Percentiles rank a stretch among this genome's conserved stretches.
These are phyloP conservation scores for Aethes cnicana DNA, from an alignment of 2,888 invertebrate species.

Conservation along the genomic window DNA sequence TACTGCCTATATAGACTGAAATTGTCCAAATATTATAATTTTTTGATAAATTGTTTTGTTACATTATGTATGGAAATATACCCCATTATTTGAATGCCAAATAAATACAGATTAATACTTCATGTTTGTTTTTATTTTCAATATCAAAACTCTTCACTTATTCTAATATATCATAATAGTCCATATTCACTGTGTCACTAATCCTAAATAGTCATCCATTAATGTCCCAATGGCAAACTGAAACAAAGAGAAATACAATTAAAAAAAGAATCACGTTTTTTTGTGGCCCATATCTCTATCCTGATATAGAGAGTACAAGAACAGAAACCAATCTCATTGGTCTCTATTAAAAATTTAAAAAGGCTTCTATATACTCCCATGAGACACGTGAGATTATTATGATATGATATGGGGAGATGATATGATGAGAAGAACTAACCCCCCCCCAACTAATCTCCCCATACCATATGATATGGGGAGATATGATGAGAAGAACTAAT, in stretches of 20 bases:
- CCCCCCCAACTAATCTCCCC: too few relatives aligned
- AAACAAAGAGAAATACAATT: conserved; percentile 59
- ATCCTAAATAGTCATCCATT: conserved; percentile 99
- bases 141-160: conserved; percentile 22
- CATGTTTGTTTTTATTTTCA: conserved; percentile 49
- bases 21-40: conserved; percentile 75
- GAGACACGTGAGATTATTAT: too few relatives aligned
- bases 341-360: too few relatives aligned
- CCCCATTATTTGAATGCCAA: conserved; percentile 80
- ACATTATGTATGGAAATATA: conserved; percentile 73
- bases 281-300: too few relatives aligned
- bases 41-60: conserved; percentile 75
- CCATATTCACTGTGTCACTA: conserved; percentile 77
- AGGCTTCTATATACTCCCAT: too few relatives aligned
- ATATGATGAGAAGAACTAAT: too few relatives aligned
- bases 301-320: too few relatives aligned
- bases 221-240: conserved; percentile 99
- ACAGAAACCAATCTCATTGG: too few relatives aligned
- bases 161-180: conserved; percentile 21
- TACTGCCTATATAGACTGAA: conserved; percentile 79
- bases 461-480: too few relatives aligned
- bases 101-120: conserved; percentile 65
- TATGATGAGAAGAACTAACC: too few relatives aligned
- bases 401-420: too few relatives aligned
- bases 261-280: too few relatives aligned